Conservation (phyloP, 2,113 vertebrate species). For the Dissostichus mawsoni region DNA sequence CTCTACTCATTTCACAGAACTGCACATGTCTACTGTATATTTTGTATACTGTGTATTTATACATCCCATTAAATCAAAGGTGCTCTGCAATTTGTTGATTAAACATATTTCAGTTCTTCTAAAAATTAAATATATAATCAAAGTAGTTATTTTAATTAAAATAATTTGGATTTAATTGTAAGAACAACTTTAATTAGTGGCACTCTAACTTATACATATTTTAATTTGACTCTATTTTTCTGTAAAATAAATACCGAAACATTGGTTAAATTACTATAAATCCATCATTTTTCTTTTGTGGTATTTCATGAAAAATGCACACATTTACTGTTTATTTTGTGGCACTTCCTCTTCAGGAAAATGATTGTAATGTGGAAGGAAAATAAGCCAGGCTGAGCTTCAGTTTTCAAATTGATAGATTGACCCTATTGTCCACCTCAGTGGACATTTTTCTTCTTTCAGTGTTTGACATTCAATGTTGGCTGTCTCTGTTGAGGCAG, state of each 20-base stretch:
- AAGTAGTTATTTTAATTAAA: not conserved
- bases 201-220: not conserved
- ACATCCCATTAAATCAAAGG: not conserved
- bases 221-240: not conserved
- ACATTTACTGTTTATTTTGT: not conserved
- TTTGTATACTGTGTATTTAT: not conserved
- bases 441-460: too few species aligned
- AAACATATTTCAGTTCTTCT: not conserved
- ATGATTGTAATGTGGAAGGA: not conserved
- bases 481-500: slow-evolving; percentile 20
- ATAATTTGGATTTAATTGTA: not conserved
- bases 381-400: not conserved
- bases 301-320: not conserved
- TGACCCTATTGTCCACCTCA: too few species aligned
- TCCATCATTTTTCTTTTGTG: not conserved
- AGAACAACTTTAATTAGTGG: not conserved
- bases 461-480: slow-evolving; percentile 13
- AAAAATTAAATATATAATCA: not conserved
- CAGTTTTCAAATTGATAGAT: not conserved
- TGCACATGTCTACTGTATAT: not conserved
- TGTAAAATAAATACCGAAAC: not conserved
- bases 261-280: not conserved
- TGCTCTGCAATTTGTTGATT: not conserved
- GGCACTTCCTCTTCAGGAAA: slow-evolving; percentile 11
- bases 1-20: not conserved